A percentile compares a stretch with the other conserved stretches of the same genome.
Evolutionary conservation across 2,888 invertebrate species (phyloP).

Genomic region (Scrobipalpa costella): DNA sequence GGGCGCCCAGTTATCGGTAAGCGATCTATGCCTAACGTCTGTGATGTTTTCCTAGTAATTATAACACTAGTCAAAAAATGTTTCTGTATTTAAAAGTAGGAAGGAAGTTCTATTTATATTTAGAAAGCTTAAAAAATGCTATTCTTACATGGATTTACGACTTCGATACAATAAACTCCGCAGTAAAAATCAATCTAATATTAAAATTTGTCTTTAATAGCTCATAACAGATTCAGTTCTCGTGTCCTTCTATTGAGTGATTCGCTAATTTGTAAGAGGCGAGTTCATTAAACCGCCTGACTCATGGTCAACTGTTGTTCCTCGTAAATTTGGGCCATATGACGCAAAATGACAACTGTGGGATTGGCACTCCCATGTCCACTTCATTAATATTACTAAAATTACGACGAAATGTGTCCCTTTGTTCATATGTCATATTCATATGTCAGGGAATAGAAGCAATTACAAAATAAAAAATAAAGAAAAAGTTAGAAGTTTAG

Average conservation of each 20-base stretch:
- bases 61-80: too few species aligned
- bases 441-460: background rate
- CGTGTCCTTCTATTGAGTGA: constrained; percentile 14
- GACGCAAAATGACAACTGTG: constrained; percentile 26
- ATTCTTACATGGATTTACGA: too few species aligned
- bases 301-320: constrained; percentile 18
- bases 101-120: too few species aligned
- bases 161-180: too few species aligned
- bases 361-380: constrained; percentile 22
- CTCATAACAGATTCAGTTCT: background rate
- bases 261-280: constrained; percentile 10
- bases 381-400: constrained; percentile 15
- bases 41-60: constrained; percentile 26
- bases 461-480: background rate
- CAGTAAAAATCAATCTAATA: too few species aligned
- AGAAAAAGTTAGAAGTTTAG: background rate
- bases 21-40: constrained; percentile 50
- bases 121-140: too few species aligned
- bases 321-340: constrained; percentile 24
- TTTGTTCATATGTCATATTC: background rate
- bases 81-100: too few species aligned
- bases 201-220: background rate
- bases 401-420: background rate
- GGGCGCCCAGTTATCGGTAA: constrained; percentile 68
- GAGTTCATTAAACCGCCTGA: constrained; percentile 26